Percentiles rank a stretch among this genome's conserved stretches.
phyloP scores from a whole-genome alignment of 2,113 vertebrate genomes.

The Pseudonaja textilis region DNA sequence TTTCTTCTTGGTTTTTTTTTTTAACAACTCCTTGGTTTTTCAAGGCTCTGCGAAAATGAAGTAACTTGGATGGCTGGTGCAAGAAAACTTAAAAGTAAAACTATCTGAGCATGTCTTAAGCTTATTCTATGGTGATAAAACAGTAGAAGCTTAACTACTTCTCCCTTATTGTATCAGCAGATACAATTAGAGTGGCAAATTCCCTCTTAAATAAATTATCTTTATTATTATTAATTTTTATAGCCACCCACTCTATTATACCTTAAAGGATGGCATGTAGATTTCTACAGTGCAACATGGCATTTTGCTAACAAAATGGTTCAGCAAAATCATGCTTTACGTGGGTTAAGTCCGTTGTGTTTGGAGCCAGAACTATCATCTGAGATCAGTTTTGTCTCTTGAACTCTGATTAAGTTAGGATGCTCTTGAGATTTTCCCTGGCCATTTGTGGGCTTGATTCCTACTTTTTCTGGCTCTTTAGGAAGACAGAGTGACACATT shows the following conservation, averaged over 20 bases:
- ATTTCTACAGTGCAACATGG: background rate
- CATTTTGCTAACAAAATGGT: background rate
- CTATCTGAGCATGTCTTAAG: background rate
- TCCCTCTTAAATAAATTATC: background rate
- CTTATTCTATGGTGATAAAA: background rate
- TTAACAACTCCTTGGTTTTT: background rate
- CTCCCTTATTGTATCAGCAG: background rate
- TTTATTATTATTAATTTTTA: background rate
- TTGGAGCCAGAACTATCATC: background rate
- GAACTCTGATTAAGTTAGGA: background rate
- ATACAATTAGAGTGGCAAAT: background rate
- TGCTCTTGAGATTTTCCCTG: background rate
- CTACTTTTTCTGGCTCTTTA: background rate
- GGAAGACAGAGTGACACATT: background rate
- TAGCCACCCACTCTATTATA: background rate
- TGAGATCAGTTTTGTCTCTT: background rate
- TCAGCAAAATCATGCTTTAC: background rate
- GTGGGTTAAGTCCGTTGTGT: background rate
- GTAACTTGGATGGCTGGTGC: background rate
- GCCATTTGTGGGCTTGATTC: background rate
- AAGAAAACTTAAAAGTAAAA: background rate
- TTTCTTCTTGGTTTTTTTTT: too few species aligned
- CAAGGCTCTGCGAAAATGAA: background rate
- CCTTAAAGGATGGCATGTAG: background rate
- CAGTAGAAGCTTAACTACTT: background rate